Conservation (phyloP, 2,888 invertebrate species). For the Synanthedon andrenaeformis region DNA sequence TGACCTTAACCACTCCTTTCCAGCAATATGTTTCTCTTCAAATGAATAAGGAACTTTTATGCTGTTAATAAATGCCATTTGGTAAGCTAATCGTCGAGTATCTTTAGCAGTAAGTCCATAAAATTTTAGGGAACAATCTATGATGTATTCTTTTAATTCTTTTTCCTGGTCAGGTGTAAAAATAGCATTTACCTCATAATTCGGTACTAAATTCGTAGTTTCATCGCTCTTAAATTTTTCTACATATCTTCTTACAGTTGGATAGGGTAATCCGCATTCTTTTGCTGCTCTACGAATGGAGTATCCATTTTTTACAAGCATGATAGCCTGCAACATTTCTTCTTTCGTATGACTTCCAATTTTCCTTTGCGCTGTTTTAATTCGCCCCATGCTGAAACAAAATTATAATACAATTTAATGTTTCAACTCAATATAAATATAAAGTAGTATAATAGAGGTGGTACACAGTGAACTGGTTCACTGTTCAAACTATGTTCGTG, state of each 20-base stretch:
- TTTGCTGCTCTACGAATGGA: background rate
- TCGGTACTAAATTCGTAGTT: background rate
- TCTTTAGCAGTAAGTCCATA: background rate
- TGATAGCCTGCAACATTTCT: background rate
- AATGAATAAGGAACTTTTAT: background rate
- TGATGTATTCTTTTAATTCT: background rate
- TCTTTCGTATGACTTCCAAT: background rate
- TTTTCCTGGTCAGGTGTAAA: background rate
- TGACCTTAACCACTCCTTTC: conserved; percentile 5
- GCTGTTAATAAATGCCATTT: background rate
- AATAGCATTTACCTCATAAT: background rate
- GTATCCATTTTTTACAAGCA: background rate
- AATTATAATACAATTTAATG: too few relatives aligned
- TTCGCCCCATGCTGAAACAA: background rate
- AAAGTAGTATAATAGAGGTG: background rate
- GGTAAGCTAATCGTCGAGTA: background rate
- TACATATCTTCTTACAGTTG: background rate
- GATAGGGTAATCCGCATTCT: background rate
- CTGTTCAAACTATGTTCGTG: background rate
- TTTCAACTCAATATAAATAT: too few relatives aligned
- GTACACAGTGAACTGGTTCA: background rate
- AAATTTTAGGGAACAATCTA: background rate
- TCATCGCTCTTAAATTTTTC: background rate
- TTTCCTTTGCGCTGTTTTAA: background rate
- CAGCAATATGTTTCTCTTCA: conserved; percentile 2